These are phyloP conservation scores for Polydrusus pterygomalis DNA, from an alignment of 2,888 invertebrate species.

Conservation along the genomic window DNA sequence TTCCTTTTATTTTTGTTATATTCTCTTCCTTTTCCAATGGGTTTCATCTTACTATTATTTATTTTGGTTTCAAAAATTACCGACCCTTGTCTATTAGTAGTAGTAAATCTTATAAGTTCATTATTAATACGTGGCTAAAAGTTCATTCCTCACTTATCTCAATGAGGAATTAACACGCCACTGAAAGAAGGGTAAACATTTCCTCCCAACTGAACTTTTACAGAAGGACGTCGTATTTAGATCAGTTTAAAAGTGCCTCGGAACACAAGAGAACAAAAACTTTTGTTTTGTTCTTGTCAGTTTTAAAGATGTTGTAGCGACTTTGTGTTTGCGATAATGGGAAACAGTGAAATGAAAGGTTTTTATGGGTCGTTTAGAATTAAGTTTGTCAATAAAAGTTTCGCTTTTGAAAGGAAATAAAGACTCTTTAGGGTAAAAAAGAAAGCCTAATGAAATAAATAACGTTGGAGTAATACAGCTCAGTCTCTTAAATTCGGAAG, in stretches of 20 bases:
- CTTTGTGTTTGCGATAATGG: conserved; percentile 28
- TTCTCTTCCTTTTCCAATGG: no score
- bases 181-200: conserved; percentile 39
- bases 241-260: conserved; percentile 31
- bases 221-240: conserved; percentile 40
- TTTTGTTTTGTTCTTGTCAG: conserved; percentile 45
- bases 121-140: no score
- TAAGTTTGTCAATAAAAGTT: conserved; percentile 38
- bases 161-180: no score
- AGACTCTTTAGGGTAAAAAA: conserved; percentile 19
- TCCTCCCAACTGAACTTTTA: conserved; percentile 42
- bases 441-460: conserved; percentile 20
- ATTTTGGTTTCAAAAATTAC: no score
- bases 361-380: conserved; percentile 38
- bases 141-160: no score
- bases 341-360: conserved; percentile 30
- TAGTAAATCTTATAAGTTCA: no score
- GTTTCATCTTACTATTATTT: no score
- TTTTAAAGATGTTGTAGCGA: conserved; percentile 16
- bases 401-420: conserved; percentile 14
- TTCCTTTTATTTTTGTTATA: no score
- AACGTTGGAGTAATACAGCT: neutral
- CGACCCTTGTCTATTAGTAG: no score
- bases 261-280: conserved; percentile 43
- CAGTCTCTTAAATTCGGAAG: neutral